Conservation (phyloP, 30 jellyfish, hydroid and myxozoan genomes). For the Cassiopea andromeda region DNA sequence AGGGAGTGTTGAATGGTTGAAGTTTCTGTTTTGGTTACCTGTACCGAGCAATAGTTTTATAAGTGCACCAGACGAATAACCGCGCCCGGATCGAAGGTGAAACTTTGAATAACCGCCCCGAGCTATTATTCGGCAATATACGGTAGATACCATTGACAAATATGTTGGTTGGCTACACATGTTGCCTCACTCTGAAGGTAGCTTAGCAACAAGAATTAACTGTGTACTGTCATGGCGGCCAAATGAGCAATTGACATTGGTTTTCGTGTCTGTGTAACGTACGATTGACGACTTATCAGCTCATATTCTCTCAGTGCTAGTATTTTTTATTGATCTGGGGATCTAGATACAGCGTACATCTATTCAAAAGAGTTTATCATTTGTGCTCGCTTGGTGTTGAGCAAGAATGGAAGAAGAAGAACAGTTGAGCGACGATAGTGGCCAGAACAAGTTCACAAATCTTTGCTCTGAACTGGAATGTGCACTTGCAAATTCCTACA, state of each 20-base stretch:
- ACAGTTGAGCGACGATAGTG: neutral
- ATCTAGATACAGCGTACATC: neutral
- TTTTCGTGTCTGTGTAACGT: neutral
- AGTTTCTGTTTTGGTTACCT: too few relatives aligned
- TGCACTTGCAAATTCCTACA: conserved; percentile 53
- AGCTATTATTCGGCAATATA: too few relatives aligned
- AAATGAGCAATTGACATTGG: conserved; percentile 6
- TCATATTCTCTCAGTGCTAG: neutral
- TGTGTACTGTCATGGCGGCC: conserved; percentile 2
- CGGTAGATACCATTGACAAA: too few relatives aligned
- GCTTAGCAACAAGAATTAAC: conserved; percentile 11
- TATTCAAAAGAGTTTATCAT: too few relatives aligned
- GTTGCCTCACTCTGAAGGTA: conserved; percentile 26
- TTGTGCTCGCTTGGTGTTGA: neutral
- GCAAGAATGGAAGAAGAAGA: neutral
- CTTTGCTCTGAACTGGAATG: conserved; percentile 64
- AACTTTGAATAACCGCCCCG: too few relatives aligned
- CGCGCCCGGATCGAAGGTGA: too few relatives aligned
- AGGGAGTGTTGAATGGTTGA: too few relatives aligned
- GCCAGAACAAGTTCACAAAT: conserved; percentile 47
- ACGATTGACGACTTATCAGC: too few relatives aligned
- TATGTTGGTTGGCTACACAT: too few relatives aligned
- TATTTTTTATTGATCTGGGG: neutral
- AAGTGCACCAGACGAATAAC: too few relatives aligned
- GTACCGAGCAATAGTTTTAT: too few relatives aligned